Base-by-base conservation (phyloP, 2,888 invertebrate genomes). In the Hemithea aestivaria region DNA sequence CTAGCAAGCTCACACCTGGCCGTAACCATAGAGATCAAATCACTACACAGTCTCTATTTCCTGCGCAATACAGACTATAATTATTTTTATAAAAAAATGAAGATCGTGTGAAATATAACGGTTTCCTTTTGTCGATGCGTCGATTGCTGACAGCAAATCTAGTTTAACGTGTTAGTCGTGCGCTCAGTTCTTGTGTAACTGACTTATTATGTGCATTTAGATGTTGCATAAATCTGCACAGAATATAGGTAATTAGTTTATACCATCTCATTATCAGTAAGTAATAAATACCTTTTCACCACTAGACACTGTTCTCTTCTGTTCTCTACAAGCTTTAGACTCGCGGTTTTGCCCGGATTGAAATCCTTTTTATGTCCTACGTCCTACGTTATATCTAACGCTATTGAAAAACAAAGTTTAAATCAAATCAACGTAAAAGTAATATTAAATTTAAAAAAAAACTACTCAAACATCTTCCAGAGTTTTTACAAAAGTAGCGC, bases 21-120 rank as follows among this genome's bases (percentile, higher is more conserved):
- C 45, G 85, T 87, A 71, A 76, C 87, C 83, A 87, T 87, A 76
- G 85, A 64, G 81, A 85, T 80, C 72, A 74, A 87, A 87, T 87
- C 85, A 85, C 76, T 73, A 79, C 23, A 29, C 33, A 34, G 33
- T 25, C 35, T 34, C 40, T 44, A 46, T 42, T 28, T 5, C 20
- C 1, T n/a, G 16, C 7, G 2, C 0, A 3, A 41, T 61, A 62
- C 45, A 34, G 45, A 38, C 25, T 45, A 45, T 39, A 41, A 36
- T 45, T 28, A 36, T 8, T 9, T 7, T 12, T 28, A 25, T 20
- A 23, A 10, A 10, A 21, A 26, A 27, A 64, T 65, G 62, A 49
- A 46, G 53, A 58, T 51, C 61, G 64, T 73, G 64, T 66, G 66
- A 74, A 71, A 51, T 48, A 48, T 76, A 83, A 83, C 84, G 82